A percentile compares a stretch with the other conserved stretches of the same genome.
These are phyloP conservation scores for Aleiodes sp. DNA, from an alignment of 1,140 invertebrate species.

Conservation along the genomic window DNA sequence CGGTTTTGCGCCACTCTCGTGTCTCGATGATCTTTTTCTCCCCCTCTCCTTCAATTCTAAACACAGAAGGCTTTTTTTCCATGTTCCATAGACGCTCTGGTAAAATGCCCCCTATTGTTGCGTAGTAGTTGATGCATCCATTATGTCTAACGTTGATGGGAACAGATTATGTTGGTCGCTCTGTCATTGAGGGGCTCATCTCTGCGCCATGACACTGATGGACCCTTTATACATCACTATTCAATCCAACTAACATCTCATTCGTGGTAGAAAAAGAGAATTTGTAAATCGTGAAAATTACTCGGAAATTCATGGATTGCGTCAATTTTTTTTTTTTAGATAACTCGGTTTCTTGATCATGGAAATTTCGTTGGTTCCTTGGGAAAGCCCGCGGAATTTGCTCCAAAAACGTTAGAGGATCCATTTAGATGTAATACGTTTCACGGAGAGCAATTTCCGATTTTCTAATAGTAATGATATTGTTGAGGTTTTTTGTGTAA, in stretches of 20 bases:
- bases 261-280: neutral
- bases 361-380: too few relatives aligned
- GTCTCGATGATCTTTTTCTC: constrained; percentile 15
- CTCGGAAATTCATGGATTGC: too few relatives aligned
- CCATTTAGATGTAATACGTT: too few relatives aligned
- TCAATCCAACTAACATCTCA: constrained; percentile 1
- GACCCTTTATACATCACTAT: constrained; percentile 26
- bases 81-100: constrained; percentile 42
- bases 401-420: too few relatives aligned
- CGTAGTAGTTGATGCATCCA: constrained; percentile 57
- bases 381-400: too few relatives aligned
- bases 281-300: too few relatives aligned
- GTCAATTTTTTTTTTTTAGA: too few relatives aligned
- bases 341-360: too few relatives aligned
- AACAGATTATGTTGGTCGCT: constrained; percentile 64
- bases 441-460: too few relatives aligned
- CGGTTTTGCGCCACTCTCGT: constrained; percentile 4
- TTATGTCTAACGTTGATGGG: constrained; percentile 62
- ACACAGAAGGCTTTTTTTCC: constrained; percentile 35
- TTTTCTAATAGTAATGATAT: too few relatives aligned
- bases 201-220: constrained; percentile 59
- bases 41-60: constrained; percentile 22
- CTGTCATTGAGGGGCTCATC: constrained; percentile 64
- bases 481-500: too few relatives aligned
- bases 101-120: constrained; percentile 60